A percentile compares a stretch with the other conserved stretches of the same genome.
Conservation (phyloP, 1,140 invertebrate genomes). For the Pachypeltis micranthus region DNA sequence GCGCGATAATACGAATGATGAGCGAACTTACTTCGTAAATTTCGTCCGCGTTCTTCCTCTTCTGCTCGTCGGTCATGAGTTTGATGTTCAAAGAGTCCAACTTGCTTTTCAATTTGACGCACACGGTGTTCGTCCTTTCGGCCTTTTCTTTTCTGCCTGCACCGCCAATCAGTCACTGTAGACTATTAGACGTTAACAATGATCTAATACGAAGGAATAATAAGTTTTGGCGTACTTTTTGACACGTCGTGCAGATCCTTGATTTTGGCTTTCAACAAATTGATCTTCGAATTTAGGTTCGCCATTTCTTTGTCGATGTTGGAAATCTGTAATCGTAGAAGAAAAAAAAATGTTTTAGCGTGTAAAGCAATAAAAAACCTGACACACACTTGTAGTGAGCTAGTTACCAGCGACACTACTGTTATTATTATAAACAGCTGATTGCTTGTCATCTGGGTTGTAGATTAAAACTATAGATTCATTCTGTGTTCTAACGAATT, state of each 20-base stretch:
- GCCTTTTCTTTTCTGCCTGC: not conserved
- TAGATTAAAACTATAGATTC: too few relatives aligned
- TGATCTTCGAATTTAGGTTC: not conserved
- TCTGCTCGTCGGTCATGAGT: conserved; percentile 32
- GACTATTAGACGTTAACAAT: too few relatives aligned
- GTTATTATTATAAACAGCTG: too few relatives aligned
- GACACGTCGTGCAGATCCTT: not conserved
- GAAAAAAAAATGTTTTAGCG: not conserved
- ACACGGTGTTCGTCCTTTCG: not conserved
- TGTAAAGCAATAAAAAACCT: too few relatives aligned
- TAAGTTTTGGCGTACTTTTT: not conserved
- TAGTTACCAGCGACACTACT: too few relatives aligned
- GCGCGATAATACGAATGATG: not conserved
- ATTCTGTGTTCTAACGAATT: too few relatives aligned
- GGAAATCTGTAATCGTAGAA: not conserved
- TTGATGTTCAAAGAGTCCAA: conserved; percentile 32
- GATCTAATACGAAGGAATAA: not conserved
- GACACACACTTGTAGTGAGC: too few relatives aligned
- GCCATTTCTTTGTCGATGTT: not conserved
- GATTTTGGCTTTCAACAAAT: not conserved
- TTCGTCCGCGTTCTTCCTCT: conserved; percentile 33
- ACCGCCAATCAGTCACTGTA: too few relatives aligned
- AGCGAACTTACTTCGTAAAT: conserved; percentile 33
- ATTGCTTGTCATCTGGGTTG: too few relatives aligned
- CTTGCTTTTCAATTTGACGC: conserved; percentile 26